Evolutionary conservation across 2,888 invertebrate genomes (phyloP).

Genomic region (Blomia tropicalis): DNA sequence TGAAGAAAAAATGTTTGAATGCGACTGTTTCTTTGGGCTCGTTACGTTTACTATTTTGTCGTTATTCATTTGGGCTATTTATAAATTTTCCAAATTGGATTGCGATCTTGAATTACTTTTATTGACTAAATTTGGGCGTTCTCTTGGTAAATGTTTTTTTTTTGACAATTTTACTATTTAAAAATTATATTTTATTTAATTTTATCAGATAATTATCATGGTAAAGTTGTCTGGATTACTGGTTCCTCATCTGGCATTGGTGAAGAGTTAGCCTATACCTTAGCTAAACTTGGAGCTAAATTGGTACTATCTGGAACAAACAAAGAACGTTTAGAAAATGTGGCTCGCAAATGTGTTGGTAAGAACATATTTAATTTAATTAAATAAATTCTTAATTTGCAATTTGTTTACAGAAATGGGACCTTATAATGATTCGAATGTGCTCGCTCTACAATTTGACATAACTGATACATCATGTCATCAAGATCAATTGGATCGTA

Average conservation of each 20-base stretch:
- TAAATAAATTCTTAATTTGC: neutral
- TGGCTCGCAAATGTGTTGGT: constrained; percentile 49
- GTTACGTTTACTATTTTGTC: too few relatives aligned
- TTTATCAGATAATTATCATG: constrained; percentile 36
- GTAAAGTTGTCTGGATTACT: constrained; percentile 64
- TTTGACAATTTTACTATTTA: neutral
- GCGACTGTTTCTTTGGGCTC: too few relatives aligned
- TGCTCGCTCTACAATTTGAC: constrained; percentile 28
- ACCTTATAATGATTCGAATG: constrained; percentile 25
- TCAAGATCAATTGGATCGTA: constrained; percentile 32
- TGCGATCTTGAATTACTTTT: constrained; percentile 27
- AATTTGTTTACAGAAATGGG: constrained; percentile 16
- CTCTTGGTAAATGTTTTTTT: constrained; percentile 23
- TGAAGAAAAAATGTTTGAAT: too few relatives aligned
- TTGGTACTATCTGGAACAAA: constrained; percentile 53
- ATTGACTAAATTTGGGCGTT: constrained; percentile 24
- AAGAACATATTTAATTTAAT: constrained; percentile 26
- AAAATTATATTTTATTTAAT: neutral
- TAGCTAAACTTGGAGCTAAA: constrained; percentile 50
- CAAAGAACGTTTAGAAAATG: constrained; percentile 46
- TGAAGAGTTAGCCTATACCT: constrained; percentile 49
- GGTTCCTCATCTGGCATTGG: constrained; percentile 69
- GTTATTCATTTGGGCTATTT: too few relatives aligned
- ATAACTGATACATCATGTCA: constrained; percentile 32
- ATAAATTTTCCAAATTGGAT: constrained; percentile 21